Conservation (phyloP, 2,888 invertebrate species). For the Nemoura dubitans region DNA sequence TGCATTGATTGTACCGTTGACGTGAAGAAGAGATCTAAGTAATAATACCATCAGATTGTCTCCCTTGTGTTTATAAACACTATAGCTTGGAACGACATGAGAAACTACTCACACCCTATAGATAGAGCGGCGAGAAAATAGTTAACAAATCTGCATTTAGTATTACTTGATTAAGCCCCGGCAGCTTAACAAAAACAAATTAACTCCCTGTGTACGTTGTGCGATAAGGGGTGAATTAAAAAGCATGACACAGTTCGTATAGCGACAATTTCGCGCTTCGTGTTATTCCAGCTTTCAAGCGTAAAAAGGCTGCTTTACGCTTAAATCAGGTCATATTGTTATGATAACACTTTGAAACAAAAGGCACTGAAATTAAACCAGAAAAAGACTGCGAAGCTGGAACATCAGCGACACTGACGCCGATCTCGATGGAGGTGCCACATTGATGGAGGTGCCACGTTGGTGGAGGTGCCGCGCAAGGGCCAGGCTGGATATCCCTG, state of each 20-base stretch:
- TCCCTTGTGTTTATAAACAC: conserved; percentile 32
- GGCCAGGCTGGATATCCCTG: not conserved
- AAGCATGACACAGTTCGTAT: not conserved
- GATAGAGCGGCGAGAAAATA: not conserved
- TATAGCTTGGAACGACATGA: conserved; percentile 24
- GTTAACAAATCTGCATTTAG: conserved; percentile 5
- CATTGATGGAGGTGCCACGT: not conserved
- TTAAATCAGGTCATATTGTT: not conserved
- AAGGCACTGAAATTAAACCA: not conserved
- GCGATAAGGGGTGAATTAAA: not conserved
- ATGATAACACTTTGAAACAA: not conserved
- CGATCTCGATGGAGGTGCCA: not conserved
- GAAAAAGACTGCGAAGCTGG: not conserved
- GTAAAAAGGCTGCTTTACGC: not conserved
- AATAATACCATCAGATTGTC: conserved; percentile 40
- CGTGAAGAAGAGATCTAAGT: conserved; percentile 36
- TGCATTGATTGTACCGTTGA: conserved; percentile 41
- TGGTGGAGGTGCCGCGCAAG: not conserved
- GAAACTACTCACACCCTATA: conserved; percentile 1
- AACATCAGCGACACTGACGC: too few species aligned
- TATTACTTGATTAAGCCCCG: not conserved
- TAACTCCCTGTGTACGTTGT: not conserved
- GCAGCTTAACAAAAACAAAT: not conserved
- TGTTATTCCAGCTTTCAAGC: not conserved
- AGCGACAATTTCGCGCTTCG: not conserved